phyloP scores from a whole-genome alignment of 1,140 invertebrate genomes.

The Caenorhabditis latens region DNA sequence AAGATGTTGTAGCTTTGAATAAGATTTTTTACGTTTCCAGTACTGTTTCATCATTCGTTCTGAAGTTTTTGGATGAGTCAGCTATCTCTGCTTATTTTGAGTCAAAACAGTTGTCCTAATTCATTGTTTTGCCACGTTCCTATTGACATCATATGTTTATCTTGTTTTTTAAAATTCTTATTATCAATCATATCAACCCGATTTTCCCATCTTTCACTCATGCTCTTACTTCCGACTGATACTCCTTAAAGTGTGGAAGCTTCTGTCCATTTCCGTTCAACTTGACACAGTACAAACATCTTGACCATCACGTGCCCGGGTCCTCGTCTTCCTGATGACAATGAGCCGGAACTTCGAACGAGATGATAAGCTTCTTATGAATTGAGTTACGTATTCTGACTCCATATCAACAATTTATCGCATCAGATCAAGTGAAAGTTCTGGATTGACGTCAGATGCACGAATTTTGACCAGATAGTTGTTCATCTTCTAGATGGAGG shows the following conservation, averaged over 20 bases:
- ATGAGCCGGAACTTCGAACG: conserved; percentile 26
- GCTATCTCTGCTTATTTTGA: too few relatives aligned
- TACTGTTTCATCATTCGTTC: too few relatives aligned
- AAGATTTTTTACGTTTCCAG: too few relatives aligned
- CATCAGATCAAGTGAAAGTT: conserved; percentile 24
- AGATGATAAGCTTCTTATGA: conserved; percentile 32
- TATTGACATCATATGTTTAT: background rate
- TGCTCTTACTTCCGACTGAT: background rate
- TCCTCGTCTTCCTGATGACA: background rate
- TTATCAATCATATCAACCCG: background rate
- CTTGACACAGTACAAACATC: conserved; percentile 9
- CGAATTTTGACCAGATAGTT: background rate
- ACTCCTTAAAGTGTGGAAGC: too few relatives aligned
- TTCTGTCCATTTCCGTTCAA: background rate
- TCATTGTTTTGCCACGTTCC: too few relatives aligned
- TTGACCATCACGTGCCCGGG: conserved; percentile 10
- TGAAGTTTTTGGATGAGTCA: too few relatives aligned
- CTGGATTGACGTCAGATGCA: background rate
- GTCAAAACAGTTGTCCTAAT: too few relatives aligned
- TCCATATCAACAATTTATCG: background rate
- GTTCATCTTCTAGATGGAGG: too few relatives aligned
- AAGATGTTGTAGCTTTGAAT: too few relatives aligned
- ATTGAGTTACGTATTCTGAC: conserved; percentile 22
- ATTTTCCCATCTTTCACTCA: background rate
- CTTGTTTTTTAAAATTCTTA: background rate